Evolutionary conservation across 1,140 invertebrate species (phyloP).

Genomic region (Halotydeus destructor): DNA sequence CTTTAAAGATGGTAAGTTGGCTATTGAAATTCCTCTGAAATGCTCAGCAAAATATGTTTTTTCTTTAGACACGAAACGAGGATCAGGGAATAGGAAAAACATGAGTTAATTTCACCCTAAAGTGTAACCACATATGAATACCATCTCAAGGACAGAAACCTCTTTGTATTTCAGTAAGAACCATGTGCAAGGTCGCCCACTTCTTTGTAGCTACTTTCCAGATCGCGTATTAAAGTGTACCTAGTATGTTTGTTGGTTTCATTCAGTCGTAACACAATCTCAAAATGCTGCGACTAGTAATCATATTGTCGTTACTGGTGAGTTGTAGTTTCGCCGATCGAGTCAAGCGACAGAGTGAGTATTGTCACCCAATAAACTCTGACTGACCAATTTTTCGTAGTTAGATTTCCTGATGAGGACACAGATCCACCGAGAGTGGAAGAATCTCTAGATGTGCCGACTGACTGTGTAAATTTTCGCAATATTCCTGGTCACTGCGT

Average conservation of each 20-base stretch:
- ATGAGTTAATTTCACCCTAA: background rate
- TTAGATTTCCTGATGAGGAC: slow-evolving; percentile 5
- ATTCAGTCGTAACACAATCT: background rate
- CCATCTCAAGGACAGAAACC: background rate
- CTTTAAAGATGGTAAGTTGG: slow-evolving; percentile 17
- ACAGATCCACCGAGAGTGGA: background rate
- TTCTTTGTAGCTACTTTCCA: background rate
- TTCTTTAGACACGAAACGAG: background rate
- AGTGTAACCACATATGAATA: too few relatives aligned
- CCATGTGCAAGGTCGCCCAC: background rate
- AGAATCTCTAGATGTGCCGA: background rate
- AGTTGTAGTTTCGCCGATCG: background rate
- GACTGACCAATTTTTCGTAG: background rate
- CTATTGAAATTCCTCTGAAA: background rate
- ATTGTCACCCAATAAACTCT: background rate
- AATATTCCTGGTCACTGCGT: background rate
- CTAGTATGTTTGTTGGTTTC: background rate
- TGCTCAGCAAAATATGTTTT: background rate
- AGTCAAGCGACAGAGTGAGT: background rate
- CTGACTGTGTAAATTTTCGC: background rate
- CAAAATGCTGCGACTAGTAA: background rate
- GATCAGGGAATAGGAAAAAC: slow-evolving; percentile 7
- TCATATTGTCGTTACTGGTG: background rate
- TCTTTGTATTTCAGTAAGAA: background rate
- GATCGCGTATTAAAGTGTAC: background rate